phyloP scores from a whole-genome alignment of 2,113 vertebrate genomes.

The Pelobates fuscus region DNA sequence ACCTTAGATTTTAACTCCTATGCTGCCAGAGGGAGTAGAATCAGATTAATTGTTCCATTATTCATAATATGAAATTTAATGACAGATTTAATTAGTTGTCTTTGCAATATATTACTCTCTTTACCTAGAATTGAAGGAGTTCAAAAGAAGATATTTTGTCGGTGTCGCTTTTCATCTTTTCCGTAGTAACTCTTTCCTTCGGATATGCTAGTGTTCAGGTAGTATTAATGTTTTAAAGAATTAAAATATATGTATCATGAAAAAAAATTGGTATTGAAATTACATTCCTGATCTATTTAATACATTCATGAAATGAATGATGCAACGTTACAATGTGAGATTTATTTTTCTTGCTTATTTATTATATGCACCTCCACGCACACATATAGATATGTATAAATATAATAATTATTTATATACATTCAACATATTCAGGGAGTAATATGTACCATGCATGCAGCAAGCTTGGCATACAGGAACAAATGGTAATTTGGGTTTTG shows the following conservation, averaged over 20 bases:
- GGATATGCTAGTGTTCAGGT: not conserved
- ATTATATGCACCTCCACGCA: no score
- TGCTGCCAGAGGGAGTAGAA: constrained; percentile 7
- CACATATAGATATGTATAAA: no score
- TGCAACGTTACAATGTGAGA: no score
- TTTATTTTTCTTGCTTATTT: no score
- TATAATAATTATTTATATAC: no score
- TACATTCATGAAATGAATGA: no score
- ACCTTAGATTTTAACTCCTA: constrained; percentile 18
- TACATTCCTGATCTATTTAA: no score
- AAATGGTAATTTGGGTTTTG: no score
- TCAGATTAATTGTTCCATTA: constrained; percentile 10
- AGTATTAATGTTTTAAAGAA: not conserved
- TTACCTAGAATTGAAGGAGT: not conserved
- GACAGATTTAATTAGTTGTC: constrained; percentile 25
- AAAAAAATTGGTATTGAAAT: not conserved
- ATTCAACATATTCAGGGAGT: no score
- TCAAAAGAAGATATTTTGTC: not conserved
- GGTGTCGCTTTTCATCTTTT: not conserved
- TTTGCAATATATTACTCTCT: not conserved
- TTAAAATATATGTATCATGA: not conserved
- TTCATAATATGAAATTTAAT: constrained; percentile 18
- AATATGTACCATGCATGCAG: no score
- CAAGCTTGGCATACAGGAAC: no score
- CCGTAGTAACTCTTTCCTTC: not conserved